Percentiles rank a stretch among this genome's conserved stretches.
Evolutionary conservation across 1,140 invertebrate species (phyloP).

Genomic region (Leguminivora glycinivorella): DNA sequence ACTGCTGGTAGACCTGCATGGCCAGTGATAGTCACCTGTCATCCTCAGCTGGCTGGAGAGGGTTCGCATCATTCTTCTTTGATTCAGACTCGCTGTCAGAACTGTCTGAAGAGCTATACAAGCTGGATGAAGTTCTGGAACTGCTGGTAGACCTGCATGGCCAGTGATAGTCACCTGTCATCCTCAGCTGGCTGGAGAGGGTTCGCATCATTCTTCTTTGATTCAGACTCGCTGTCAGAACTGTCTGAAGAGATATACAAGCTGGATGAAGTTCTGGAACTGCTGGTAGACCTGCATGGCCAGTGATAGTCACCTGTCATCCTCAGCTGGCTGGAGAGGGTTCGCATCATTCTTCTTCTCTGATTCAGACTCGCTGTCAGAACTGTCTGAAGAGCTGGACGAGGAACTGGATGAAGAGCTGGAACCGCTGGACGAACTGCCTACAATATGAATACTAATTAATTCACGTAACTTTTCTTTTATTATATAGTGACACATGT

Average conservation of each 20-base stretch:
- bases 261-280: conserved; percentile 52
- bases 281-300: conserved; percentile 44
- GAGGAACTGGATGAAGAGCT: conserved; percentile 58
- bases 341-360: conserved; percentile 37
- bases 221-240: conserved; percentile 55
- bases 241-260: conserved; percentile 61
- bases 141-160: too few species aligned
- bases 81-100: conserved; percentile 56
- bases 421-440: conserved; percentile 52
- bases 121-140: conserved; percentile 55
- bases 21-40: conserved; percentile 64
- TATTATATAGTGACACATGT: too few species aligned
- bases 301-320: conserved; percentile 64
- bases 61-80: conserved; percentile 37
- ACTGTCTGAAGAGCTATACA: conserved; percentile 61
- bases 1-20: too few species aligned
- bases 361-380: conserved; percentile 53
- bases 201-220: conserved; percentile 37
- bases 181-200: conserved; percentile 38
- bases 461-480: too few species aligned
- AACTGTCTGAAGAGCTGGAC: conserved; percentile 61
- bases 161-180: conserved; percentile 62
- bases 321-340: conserved; percentile 34
- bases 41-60: conserved; percentile 38
- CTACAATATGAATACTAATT: background rate